A percentile compares a stretch with the other conserved stretches of the same genome.
These are phyloP conservation scores for Heterotilapia buettikoferi DNA, from an alignment of 2,113 vertebrate genomes.

Conservation along the genomic window DNA sequence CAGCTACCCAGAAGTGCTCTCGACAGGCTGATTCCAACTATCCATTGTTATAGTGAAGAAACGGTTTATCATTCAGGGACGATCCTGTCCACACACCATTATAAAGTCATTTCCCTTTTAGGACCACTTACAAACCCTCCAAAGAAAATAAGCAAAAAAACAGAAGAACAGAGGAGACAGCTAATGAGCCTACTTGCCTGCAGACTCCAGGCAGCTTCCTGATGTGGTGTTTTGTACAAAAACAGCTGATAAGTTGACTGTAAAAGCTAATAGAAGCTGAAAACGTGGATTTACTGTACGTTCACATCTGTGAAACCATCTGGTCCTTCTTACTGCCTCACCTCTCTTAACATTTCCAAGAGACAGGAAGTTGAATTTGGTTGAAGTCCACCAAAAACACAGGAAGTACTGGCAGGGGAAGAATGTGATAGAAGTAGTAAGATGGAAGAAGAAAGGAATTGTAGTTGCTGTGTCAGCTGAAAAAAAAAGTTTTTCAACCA, in stretches of 20 bases:
- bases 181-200: slow-evolving; percentile 5
- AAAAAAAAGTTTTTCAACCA: slow-evolving; percentile 22
- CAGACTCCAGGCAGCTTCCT: background rate
- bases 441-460: background rate
- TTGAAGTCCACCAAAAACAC: slow-evolving; percentile 29
- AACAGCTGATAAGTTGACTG: background rate
- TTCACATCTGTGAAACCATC: background rate
- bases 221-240: background rate
- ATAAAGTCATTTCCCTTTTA: background rate
- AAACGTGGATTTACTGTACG: background rate
- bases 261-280: background rate
- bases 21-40: background rate
- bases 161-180: background rate
- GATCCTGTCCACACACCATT: background rate
- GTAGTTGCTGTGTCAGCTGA: slow-evolving; percentile 8
- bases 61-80: background rate
- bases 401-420: background rate
- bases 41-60: background rate
- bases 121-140: background rate
- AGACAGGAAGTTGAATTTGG: slow-evolving; percentile 24
- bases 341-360: background rate
- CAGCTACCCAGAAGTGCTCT: background rate
- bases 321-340: background rate
- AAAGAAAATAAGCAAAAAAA: background rate
- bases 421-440: background rate